Base-by-base conservation (phyloP, 2,797 vertebrate species). In the Hydrocynus forskahlii region DNA sequence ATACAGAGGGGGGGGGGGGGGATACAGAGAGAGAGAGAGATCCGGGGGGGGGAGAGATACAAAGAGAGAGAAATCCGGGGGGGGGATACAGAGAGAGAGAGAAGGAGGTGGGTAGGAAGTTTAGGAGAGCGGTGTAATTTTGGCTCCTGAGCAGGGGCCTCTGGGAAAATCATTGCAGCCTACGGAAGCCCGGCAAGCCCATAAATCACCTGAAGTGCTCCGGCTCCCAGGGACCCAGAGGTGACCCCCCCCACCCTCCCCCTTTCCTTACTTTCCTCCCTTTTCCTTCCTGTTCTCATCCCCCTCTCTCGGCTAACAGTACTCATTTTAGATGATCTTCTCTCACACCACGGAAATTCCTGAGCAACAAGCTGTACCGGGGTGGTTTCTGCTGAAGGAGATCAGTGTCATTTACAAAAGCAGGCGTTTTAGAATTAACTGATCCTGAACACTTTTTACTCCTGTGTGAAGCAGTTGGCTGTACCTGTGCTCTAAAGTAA, bases 151-250 rank as follows among this genome's bases (percentile, higher is more conserved):
- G 85, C 86, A 85, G 87, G 86, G 89, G 88, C 91, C 90, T 91
- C 88, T 89, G 91, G 91, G 92, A 92, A 92, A 91, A 91, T 82
- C 84, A 83, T 75, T 55, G 69, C 86, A 86, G 86, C 89, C 91
- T 89, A 88, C 87, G 84, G 86, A 82, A 88, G 86, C 87, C 86
- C 81, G 76, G 29, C 50, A 88, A 84, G 83, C 84, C 88, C 87
- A 92, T 93, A 93, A 94, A 92, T 94, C 93, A 93, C 85, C 83
- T 48, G 79, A 74, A 88, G 83, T 87, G 84, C 86, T 89, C 84
- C 78, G 87, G 84, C 87, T 90, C 75, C 45, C 85, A 57, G 50
- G 89, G 85, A 89, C 89, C 88, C 84, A 81, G 82, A 85, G 78
- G 81, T 88, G 91, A 92, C 88, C 89, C 84, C 14, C 81, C 35